Evolutionary conservation across 2,888 invertebrate species (phyloP).

Genomic region (Andricus quercusramuli): DNA sequence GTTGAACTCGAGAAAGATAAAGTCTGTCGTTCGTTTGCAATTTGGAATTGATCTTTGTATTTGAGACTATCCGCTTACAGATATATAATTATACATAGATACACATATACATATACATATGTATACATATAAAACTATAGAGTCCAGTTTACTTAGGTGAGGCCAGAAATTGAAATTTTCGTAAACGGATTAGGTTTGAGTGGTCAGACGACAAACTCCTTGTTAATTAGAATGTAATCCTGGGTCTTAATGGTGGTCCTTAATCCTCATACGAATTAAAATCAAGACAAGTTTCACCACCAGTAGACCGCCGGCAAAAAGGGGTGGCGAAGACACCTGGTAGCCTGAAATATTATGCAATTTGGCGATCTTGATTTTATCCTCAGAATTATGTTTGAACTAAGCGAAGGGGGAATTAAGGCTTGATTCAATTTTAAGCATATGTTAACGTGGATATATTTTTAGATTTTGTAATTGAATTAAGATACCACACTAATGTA

Average conservation of each 20-base stretch:
- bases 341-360: neutral
- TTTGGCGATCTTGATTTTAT: constrained; percentile 6
- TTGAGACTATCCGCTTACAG: constrained; percentile 46
- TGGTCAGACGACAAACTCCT: constrained; percentile 70
- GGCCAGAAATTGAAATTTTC: constrained; percentile 77
- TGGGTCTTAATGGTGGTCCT: constrained; percentile 49
- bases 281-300: constrained; percentile 20
- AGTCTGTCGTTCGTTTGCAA: constrained; percentile 66
- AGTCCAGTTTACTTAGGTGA: constrained; percentile 57
- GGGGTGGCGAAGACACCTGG: neutral
- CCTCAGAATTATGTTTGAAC: constrained; percentile 15
- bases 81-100: neutral
- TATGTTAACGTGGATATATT: neutral
- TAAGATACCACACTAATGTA: neutral
- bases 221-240: constrained; percentile 63
- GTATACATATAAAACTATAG: constrained; percentile 46
- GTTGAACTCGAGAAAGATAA: constrained; percentile 59
- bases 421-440: neutral
- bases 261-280: constrained; percentile 30
- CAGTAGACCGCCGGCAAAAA: neutral
- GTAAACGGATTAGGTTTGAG: constrained; percentile 72
- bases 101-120: neutral
- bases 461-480: neutral
- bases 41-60: constrained; percentile 52
- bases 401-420: neutral